Evolutionary conservation across 2,888 invertebrate genomes (phyloP), one percentile per base, ranked within the genome.

Genomic region (Folsomia manolachei): DNA sequence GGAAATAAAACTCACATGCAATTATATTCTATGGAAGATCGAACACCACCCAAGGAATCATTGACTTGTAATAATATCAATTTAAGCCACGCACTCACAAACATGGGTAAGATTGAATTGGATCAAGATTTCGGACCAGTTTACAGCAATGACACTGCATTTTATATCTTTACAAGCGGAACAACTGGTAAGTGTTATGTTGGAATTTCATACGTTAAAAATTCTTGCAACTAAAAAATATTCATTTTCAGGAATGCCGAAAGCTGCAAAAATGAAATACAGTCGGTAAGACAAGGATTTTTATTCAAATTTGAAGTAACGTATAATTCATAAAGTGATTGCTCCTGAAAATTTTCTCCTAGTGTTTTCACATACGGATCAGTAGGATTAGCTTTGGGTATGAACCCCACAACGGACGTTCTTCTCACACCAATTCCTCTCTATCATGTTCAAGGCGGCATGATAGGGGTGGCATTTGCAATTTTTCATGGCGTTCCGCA

Each of bases 151-250:
- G 39, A 39, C 14, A 14, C 14, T 39, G 39, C 98, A 70, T 87
- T 98, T 52, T 98, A 96, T 83, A 97, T 99, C 82, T 98, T 95
- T 84, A 99, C 98, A 0, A 97, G 97, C 61, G 98, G 98, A 52
- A 99, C 98, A 0, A 99, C 98, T 1, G 64, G 51, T n/a, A n/a
- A n/a, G n/a, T n/a, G n/a, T n/a, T n/a, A n/a, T n/a, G n/a, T n/a
- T n/a, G n/a, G n/a, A n/a, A n/a, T n/a, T n/a, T n/a, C n/a, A n/a
- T n/a, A n/a, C n/a, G 11, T 51, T 51, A 51, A 51, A 11, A 11
- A 51, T 14, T 51, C 11, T 51, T n/a, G n/a, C n/a, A n/a, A n/a
- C n/a, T n/a, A n/a, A n/a, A n/a, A n/a, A n/a, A n/a, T n/a, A n/a
- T n/a, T n/a, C n/a, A n/a, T n/a, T n/a, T n/a, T n/a, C n/a, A 51